Evolutionary conservation across 1,140 invertebrate genomes (phyloP), one percentile per base, ranked within the genome.

Genomic region (Zaprionus nigranus): DNA sequence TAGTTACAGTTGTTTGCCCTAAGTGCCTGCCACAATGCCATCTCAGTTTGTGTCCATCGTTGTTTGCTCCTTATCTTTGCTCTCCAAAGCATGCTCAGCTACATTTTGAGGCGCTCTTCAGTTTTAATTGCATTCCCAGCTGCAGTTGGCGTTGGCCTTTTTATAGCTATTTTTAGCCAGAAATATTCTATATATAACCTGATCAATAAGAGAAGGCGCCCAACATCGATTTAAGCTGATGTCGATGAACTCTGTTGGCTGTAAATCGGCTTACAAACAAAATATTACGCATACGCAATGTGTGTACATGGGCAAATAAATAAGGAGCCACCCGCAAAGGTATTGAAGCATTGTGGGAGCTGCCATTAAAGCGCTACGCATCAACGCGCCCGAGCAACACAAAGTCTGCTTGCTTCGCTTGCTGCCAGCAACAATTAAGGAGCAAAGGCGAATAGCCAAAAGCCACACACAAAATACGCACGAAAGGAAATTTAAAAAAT

Each of bases 331-430:
- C 11, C 46, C 5, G 5, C 6, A 40, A 73, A 78, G 80, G 84
- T 65, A 73, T 54, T 65, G 54, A 59, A 67, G 82, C 78, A 78
- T 71, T 56, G 26, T 64, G 69, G 51, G 59, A 46, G 40, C n/a
- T 46, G 60, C 76, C 80, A 86, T 87, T 88, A 86, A 86, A 78
- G 84, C 74, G 57, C 51, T 61, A 49, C 67, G 85, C 78, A 75
- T 57, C 53, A 73, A 84, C 78, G 83, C 83, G 63, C 46, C 60
- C 9, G 17, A 24, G 59, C 49, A 63, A 57, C 53, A 12, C 38
- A 70, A 60, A 67, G 56, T 60, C 74, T 64, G 54, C 34, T 34
- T 43, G 74, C 68, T 72, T 43, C 74, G 74, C 54, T 76, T 60
- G 68, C 68, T 66, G 38, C 64, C 57, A 64, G 74, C 76, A 78